These are phyloP conservation scores for Channa maculata DNA, from an alignment of 2,113 vertebrate genomes.

Conservation along the genomic window DNA sequence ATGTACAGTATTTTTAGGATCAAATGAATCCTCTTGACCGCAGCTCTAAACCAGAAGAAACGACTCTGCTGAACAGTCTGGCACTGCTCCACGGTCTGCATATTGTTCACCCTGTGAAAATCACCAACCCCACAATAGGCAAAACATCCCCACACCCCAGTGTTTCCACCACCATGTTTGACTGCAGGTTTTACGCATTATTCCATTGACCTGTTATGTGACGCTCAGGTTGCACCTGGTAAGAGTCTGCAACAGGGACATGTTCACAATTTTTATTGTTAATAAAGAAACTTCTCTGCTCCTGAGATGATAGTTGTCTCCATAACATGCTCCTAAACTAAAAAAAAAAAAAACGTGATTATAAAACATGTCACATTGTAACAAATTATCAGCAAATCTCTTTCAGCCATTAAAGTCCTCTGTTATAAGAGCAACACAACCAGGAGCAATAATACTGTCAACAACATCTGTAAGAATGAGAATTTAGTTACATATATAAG, in stretches of 20 bases:
- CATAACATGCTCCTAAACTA: too few relatives aligned
- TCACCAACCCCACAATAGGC: neutral
- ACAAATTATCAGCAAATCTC: too few relatives aligned
- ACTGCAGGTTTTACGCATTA: neutral
- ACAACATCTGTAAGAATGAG: neutral
- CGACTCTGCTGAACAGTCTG: neutral
- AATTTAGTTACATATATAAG: too few relatives aligned
- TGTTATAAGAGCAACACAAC: too few relatives aligned
- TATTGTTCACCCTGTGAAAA: neutral
- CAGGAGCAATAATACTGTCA: neutral
- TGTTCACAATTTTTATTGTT: neutral
- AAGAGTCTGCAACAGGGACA: neutral
- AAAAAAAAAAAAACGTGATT: too few relatives aligned
- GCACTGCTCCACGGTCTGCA: neutral
- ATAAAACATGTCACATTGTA: too few relatives aligned
- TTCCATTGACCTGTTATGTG: neutral
- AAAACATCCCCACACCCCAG: conserved; percentile 3
- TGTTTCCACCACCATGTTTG: neutral
- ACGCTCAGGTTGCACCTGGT: neutral
- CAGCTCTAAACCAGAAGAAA: neutral
- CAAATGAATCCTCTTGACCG: conserved; percentile 5
- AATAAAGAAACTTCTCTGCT: neutral
- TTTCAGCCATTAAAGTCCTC: too few relatives aligned
- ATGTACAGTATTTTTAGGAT: conserved; percentile 15
- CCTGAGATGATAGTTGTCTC: neutral